Evolutionary conservation across 2,113 vertebrate genomes (phyloP), one percentile per base, ranked within the genome.

Genomic region (Pygoscelis antarcticus): DNA sequence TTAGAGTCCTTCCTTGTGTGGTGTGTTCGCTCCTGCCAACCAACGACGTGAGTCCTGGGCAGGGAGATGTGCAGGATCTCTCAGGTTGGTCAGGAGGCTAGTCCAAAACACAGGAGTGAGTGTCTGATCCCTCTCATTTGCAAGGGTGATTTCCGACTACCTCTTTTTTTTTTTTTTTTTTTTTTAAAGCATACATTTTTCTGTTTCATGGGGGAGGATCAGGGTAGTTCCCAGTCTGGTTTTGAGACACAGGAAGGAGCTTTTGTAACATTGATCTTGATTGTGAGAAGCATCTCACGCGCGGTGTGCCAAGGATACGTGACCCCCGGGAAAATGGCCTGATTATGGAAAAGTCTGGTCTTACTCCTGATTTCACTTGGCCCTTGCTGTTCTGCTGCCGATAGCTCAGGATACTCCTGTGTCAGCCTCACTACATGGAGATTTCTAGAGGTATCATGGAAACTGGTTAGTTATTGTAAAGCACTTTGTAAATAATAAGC

Each of bases 31-130:
- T 70, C 18, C 30, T 87, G 55, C 60, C 32, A 44, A 9, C 44
- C 3, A 3, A 3, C 0, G 1, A 3, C 18, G 1, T 0, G 1
- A 54, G 36, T 77, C 65, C 34, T 66, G 69, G n/a, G 18, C 68
- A 66, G 57, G 36, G 5, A 47, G 27, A 13, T 51, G 25, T 58
- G n/a, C 57, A 7, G 1, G 16, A 46, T 42, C 18, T 70, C 49
- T 44, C 70, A 79, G 13, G 4, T 16, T 44, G 8, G 3, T 78
- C 72, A 46, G 55, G 34, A 75, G 9, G 5, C 58, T 74, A 2
- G 47, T 17, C 22, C 69, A n/a, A 42, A 66, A 27, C 19, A 36
- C 1, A 2, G 1, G 3, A 52, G 11, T 20, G 32, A 17, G 15
- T 25, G 34, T 88, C 61, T 90, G 47, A 49, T 40, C 47, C 5